A percentile compares a stretch with the other conserved stretches of the same genome.
Conservation (phyloP, 2,888 invertebrate species). For the Urechis unicinctus region DNA sequence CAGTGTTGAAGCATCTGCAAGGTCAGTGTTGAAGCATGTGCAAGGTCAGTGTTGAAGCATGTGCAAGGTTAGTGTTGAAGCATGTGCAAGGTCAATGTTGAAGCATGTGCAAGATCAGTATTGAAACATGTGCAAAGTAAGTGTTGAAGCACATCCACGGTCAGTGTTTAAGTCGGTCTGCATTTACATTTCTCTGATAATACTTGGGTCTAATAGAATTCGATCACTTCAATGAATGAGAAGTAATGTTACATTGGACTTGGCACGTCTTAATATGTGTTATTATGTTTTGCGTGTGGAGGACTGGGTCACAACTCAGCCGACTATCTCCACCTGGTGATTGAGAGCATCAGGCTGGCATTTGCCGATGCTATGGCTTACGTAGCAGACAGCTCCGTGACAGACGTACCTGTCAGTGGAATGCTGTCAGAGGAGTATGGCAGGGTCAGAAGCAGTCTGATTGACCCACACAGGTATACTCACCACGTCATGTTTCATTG, state of each 20-base stretch:
- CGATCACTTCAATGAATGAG: too few relatives aligned
- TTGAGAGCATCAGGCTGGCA: slow-evolving; percentile 46
- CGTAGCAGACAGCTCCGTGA: slow-evolving; percentile 42
- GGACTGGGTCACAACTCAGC: slow-evolving; percentile 45
- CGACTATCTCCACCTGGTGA: slow-evolving; percentile 47
- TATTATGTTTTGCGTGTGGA: slow-evolving; percentile 8
- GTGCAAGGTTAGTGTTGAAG: too few relatives aligned
- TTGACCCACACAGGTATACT: slow-evolving; percentile 29
- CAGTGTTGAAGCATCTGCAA: too few relatives aligned
- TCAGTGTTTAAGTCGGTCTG: too few relatives aligned
- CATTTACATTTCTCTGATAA: too few relatives aligned
- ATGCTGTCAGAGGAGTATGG: slow-evolving; percentile 47
- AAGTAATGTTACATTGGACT: too few relatives aligned
- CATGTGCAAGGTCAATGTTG: too few relatives aligned
- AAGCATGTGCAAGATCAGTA: too few relatives aligned
- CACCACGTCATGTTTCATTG: neutral
- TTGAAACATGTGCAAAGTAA: neutral
- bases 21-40: too few relatives aligned
- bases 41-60: too few relatives aligned
- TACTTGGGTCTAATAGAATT: too few relatives aligned
- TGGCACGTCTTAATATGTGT: too few relatives aligned
- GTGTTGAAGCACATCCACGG: neutral
- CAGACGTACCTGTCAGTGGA: slow-evolving; percentile 31
- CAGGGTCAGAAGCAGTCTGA: slow-evolving; percentile 34
- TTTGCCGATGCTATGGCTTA: slow-evolving; percentile 46